Base-by-base conservation (phyloP, 2,797 vertebrate species). In the Trachurus trachurus region DNA sequence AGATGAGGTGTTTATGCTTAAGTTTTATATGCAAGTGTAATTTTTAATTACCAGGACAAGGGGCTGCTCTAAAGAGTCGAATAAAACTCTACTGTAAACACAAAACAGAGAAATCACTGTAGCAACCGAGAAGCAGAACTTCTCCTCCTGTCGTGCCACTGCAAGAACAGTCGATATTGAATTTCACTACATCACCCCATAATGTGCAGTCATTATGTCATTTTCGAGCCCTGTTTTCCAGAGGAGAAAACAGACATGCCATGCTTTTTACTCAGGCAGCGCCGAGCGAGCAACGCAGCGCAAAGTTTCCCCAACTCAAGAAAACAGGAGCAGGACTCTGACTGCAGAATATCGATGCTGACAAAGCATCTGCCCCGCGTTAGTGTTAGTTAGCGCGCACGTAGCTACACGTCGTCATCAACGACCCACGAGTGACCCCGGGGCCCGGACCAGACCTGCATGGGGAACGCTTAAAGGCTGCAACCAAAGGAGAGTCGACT, bases 351-450 rank as follows among this genome's bases (percentile, higher is more conserved):
- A 94, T 92, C 31, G 76, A 78, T 81, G 89, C 87, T 91, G 93
- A 95, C 93, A 90, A 90, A 93, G 91, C 92, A 93, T 93, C 92
- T 94, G 94, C 86, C 78, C 78, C 31, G 85, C 22, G 90, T 93
- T 94, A 93, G 63, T 10, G 82, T n/a, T n/a, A n/a, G n/a, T n/a
- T n/a, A 19, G 19, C 44, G 60, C 77, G 31, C 31, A 34, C 31
- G 31, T 1, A 26, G 26, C 26, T 34, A 58, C 56, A 73, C 45
- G 63, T 73, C 7, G 26, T 26, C 26, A 26, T 1, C 26, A 26
- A 53, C 29, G 67, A 87, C 85, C 92, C 78, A 66, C 76, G 26
- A 34, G 74, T 71, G 87, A 92, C 90, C 90, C 64, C 6, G 22
- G 22, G 22, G 26, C 26, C 26, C 26, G 26, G 26, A 26, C 26